These are phyloP conservation scores for Ypsolopha sequella DNA, from an alignment of 2,888 invertebrate genomes.

Conservation along the genomic window DNA sequence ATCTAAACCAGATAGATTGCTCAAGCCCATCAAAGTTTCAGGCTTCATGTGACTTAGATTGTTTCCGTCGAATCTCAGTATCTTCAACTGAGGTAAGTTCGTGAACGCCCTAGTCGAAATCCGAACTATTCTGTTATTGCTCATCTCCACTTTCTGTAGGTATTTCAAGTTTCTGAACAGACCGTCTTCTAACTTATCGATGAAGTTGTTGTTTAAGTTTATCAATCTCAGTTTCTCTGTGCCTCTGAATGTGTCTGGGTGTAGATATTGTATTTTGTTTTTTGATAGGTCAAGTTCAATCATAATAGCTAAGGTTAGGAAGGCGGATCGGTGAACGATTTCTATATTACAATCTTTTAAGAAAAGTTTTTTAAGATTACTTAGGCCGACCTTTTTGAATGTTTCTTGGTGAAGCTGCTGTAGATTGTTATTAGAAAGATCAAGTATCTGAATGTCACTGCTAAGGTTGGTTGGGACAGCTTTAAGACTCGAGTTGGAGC, in stretches of 20 bases:
- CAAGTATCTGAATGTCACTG: slow-evolving; percentile 78
- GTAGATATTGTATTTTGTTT: slow-evolving; percentile 77
- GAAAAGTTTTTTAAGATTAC: slow-evolving; percentile 85
- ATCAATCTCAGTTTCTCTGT: slow-evolving; percentile 80
- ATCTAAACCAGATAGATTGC: slow-evolving; percentile 79
- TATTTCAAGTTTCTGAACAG: slow-evolving; percentile 81
- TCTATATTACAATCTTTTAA: slow-evolving; percentile 81
- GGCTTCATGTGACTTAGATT: slow-evolving; percentile 77
- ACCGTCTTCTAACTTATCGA: slow-evolving; percentile 79
- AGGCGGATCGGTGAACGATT: slow-evolving; percentile 78
- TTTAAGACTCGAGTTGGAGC: slow-evolving; percentile 75
- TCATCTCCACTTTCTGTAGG: slow-evolving; percentile 83
- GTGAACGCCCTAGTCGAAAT: slow-evolving; percentile 80
- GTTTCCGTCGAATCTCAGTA: slow-evolving; percentile 83
- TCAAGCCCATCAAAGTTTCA: slow-evolving; percentile 76
- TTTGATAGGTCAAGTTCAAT: slow-evolving; percentile 87
- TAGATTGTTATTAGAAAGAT: slow-evolving; percentile 79
- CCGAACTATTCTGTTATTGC: slow-evolving; percentile 79
- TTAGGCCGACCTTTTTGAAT: slow-evolving; percentile 77
- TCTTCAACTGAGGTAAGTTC: slow-evolving; percentile 76
- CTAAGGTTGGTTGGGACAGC: slow-evolving; percentile 81
- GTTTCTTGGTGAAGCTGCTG: slow-evolving; percentile 74
- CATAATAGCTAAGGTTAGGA: slow-evolving; percentile 80
- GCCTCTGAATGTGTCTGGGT: slow-evolving; percentile 79
- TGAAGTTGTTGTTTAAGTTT: slow-evolving; percentile 80